Conservation (phyloP, 2,888 invertebrate species). For the Monochamus alternatus region DNA sequence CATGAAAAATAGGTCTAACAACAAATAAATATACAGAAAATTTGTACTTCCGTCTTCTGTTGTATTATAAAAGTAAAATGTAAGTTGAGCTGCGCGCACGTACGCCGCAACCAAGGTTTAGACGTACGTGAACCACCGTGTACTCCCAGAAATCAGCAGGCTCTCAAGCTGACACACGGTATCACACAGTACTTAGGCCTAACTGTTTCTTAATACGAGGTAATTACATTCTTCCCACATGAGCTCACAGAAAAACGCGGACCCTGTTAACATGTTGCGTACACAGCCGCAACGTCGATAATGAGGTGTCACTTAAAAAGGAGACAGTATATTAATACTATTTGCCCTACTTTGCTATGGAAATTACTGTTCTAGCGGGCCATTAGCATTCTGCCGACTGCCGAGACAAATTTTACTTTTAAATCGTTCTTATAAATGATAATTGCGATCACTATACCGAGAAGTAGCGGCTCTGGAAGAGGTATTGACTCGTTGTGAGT, state of each 20-base stretch:
- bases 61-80: no score
- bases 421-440: conserved; percentile 17
- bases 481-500: background rate
- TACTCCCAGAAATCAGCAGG: background rate
- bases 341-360: conserved; percentile 27
- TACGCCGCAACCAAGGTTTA: no score
- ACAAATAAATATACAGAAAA: no score
- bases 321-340: conserved; percentile 20
- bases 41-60: no score
- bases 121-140: background rate
- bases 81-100: no score
- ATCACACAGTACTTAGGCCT: conserved; percentile 21
- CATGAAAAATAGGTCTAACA: no score
- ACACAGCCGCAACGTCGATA: conserved; percentile 14
- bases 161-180: background rate
- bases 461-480: background rate
- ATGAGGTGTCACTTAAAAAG: conserved; percentile 30
- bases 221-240: conserved; percentile 33
- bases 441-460: conserved; percentile 6
- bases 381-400: conserved; percentile 11
- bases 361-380: conserved; percentile 10
- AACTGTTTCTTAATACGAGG: conserved; percentile 28
- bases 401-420: conserved; percentile 22
- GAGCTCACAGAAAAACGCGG: conserved; percentile 12
- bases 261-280: conserved; percentile 30